Evolutionary conservation across 2,888 invertebrate species (phyloP), one percentile per base, ranked within the genome.

Genomic region (Alviniconcha strummeri): DNA sequence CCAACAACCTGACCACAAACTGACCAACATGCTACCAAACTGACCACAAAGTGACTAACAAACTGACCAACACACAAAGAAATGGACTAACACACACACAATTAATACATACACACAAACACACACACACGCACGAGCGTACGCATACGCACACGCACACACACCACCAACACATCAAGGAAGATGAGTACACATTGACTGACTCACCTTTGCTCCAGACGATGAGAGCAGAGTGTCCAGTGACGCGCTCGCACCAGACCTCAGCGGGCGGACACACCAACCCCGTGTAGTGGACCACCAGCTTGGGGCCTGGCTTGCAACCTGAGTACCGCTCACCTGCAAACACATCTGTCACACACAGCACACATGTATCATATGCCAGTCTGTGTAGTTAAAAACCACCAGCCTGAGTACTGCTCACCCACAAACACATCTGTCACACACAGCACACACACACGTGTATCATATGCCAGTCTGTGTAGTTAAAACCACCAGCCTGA

Each of bases 181-280:
- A 52, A 52, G 52, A 60, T 60, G 60, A 60, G 36, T 19, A 57
- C 19, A 57, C 76, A n/a, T 57, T 36, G 36, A 81, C 11, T 57
- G 8, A 72, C 52, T 54, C 60, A 93, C 94, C 90, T 90, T 89
- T 91, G 72, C 88, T 92, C 93, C 94, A 94, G 80, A 92, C 92
- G 77, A 94, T 90, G n/a, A 93, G 89, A 6, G 93, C 93, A 1
- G 93, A 93, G 86, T 93, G 93, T n/a, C 93, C 94, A n/a, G 93
- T 92, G 75, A 93, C 92, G 75, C 92, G 87, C 84, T 94, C 93
- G 88, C 91, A 91, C 93, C 93, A 92, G 56, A 94, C 92, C 84
- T 92, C 91, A 13, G 89, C 86, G 15, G 93, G 93, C 6, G 92
- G 89, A 81, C 89, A 89, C 60, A 94, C 93, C 13, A 94, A 88